Evolutionary conservation across 2,888 invertebrate genomes (phyloP).

Genomic region (Macrophya annulata): DNA sequence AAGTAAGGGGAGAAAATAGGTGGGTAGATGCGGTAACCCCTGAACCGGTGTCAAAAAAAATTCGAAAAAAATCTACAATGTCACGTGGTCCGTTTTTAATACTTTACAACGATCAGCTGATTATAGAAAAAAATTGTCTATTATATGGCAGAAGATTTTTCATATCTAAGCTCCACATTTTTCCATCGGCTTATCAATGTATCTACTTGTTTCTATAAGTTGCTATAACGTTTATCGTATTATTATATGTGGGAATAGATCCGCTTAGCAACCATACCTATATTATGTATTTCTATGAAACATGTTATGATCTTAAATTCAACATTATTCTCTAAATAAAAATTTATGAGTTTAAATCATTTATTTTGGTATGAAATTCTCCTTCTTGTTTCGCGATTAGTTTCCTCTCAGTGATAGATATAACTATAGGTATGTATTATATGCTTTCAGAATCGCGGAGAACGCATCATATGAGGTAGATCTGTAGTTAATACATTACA

Average conservation of each 20-base stretch:
- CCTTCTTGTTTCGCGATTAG: neutral
- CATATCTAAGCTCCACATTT: neutral
- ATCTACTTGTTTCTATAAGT: neutral
- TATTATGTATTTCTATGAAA: neutral
- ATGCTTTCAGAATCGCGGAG: too few relatives aligned
- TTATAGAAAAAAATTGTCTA: neutral
- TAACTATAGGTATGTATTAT: too few relatives aligned
- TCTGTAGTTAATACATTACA: neutral
- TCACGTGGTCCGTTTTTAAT: conserved; percentile 9
- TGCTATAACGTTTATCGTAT: neutral
- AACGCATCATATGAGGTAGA: neutral
- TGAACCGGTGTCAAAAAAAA: neutral
- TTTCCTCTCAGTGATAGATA: neutral
- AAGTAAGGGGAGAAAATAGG: conserved; percentile 24
- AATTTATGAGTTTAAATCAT: neutral
- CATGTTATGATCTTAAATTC: neutral
- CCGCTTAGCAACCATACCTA: neutral
- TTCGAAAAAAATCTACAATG: neutral
- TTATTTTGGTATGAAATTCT: neutral
- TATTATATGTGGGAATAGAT: neutral
- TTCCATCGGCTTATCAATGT: neutral
- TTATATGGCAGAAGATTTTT: neutral
- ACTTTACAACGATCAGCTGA: neutral
- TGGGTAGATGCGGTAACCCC: conserved; percentile 8
- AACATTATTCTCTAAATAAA: neutral